Conservation (phyloP, 2,797 vertebrate genomes). For the Schizopygopsis malacanthus region DNA sequence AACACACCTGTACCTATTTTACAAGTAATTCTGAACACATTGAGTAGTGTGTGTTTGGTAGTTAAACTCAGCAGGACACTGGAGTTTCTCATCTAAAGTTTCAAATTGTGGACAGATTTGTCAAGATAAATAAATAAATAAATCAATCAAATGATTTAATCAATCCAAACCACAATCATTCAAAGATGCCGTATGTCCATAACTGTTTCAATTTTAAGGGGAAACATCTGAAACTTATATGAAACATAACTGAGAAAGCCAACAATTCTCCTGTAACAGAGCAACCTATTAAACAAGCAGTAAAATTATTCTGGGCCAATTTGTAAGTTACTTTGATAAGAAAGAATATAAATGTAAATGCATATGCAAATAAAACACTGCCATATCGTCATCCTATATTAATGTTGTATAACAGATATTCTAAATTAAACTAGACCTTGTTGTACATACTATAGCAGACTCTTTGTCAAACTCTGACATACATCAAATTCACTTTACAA, state of each 20-base stretch:
- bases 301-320: neutral
- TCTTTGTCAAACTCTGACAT: slow-evolving; percentile 35
- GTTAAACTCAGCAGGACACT: neutral
- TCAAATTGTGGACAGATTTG: neutral
- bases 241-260: neutral
- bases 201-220: neutral
- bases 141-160: neutral
- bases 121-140: neutral
- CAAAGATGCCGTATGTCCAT: neutral
- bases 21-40: neutral
- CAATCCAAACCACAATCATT: neutral
- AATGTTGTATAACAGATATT: neutral
- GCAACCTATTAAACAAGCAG: no score
- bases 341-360: slow-evolving; percentile 13
- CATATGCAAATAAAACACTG: slow-evolving; percentile 18
- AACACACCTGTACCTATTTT: neutral
- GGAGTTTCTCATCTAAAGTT: neutral
- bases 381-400: neutral
- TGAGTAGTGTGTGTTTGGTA: neutral
- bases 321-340: neutral
- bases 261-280: neutral
- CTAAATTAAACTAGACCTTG: neutral
- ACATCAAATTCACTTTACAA: slow-evolving; percentile 36
- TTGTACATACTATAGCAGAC: neutral
- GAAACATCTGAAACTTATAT: neutral